These are phyloP conservation scores for Oxyura jamaicensis DNA, from an alignment of 2,113 vertebrate genomes.

Conservation along the genomic window DNA sequence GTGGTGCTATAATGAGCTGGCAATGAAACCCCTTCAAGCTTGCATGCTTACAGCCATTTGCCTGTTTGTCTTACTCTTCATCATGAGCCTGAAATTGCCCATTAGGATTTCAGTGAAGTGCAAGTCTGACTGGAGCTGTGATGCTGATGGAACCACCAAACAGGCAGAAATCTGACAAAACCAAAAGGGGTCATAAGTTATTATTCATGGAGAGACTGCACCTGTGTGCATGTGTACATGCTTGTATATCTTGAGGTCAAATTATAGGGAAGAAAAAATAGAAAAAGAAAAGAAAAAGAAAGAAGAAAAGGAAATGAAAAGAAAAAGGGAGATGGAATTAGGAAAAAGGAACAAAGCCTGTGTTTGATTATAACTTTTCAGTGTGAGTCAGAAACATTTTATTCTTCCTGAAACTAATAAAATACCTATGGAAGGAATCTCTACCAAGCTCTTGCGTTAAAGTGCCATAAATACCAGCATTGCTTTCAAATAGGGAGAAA, in stretches of 20 bases:
- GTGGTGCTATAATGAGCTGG: slow-evolving; percentile 73
- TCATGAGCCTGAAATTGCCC: slow-evolving; percentile 67
- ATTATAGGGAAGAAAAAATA: neutral
- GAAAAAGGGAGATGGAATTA: neutral
- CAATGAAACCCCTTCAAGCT: slow-evolving; percentile 70
- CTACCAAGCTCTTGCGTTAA: neutral
- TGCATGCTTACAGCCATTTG: slow-evolving; percentile 56
- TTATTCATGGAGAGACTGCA: neutral
- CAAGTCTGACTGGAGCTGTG: slow-evolving; percentile 14
- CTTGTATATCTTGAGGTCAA: neutral
- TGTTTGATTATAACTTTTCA: neutral
- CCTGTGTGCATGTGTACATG: neutral
- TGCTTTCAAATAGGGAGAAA: neutral
- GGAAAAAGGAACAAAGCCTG: neutral
- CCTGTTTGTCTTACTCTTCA: slow-evolving; percentile 71
- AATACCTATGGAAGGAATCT: neutral
- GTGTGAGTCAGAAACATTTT: neutral
- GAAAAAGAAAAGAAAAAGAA: neutral
- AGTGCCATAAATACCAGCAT: neutral
- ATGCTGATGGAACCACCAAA: neutral
- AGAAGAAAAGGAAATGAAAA: neutral
- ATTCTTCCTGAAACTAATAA: neutral
- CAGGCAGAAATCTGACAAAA: slow-evolving; percentile 7
- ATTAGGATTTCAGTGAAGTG: slow-evolving; percentile 58
- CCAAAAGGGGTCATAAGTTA: neutral